Evolutionary conservation across 2,888 invertebrate genomes (phyloP).

Genomic region (Chrysomela aeneicollis): DNA sequence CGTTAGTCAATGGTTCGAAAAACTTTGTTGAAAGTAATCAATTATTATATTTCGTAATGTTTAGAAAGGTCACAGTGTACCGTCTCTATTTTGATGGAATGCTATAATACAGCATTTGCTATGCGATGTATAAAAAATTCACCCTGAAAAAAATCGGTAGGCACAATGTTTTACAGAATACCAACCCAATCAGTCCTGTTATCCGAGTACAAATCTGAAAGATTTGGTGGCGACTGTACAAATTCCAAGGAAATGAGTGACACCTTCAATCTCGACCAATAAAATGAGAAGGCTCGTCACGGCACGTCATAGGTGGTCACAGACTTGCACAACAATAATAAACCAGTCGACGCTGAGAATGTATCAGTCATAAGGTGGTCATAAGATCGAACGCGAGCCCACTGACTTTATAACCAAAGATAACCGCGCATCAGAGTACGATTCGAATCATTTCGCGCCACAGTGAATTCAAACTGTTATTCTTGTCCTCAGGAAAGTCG

Average conservation of each 20-base stretch:
- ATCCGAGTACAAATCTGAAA: no score
- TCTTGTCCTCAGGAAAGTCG: slow-evolving; percentile 11
- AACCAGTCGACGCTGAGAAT: slow-evolving; percentile 10
- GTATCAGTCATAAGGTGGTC: slow-evolving; percentile 13
- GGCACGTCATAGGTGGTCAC: no score
- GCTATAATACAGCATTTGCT: no score
- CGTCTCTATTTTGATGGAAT: no score
- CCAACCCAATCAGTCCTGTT: no score
- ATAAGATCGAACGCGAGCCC: not conserved
- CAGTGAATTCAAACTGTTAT: slow-evolving; percentile 14
- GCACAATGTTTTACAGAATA: no score
- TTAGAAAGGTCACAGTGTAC: no score
- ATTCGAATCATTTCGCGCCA: slow-evolving; percentile 8
- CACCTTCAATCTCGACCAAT: slow-evolving; percentile 10
- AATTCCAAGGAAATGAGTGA: slow-evolving; percentile 11
- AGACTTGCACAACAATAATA: not conserved
- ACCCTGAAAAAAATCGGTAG: no score
- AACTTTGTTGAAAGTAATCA: no score
- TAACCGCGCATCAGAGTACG: not conserved
- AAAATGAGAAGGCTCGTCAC: slow-evolving; percentile 17
- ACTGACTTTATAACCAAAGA: not conserved
- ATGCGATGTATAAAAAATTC: no score
- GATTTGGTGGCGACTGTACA: not conserved
- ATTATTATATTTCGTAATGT: no score
- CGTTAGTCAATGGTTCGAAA: no score